A percentile compares a stretch with the other conserved stretches of the same genome.
phyloP scores from a whole-genome alignment of 2,888 invertebrate genomes.

The Phalangium opilio region DNA sequence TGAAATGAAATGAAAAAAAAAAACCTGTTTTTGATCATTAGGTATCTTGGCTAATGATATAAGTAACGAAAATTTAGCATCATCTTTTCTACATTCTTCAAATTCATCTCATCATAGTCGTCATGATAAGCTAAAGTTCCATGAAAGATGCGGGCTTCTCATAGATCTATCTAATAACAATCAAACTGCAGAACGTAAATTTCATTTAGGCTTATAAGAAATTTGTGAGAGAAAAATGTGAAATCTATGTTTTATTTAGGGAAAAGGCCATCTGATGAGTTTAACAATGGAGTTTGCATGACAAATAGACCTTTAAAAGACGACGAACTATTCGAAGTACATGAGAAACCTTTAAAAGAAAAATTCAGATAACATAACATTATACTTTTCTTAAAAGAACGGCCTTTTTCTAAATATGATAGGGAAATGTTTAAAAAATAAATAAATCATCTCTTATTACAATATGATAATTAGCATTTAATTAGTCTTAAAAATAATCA shows the following conservation, averaged over 20 bases:
- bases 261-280: constrained; percentile 74
- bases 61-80: constrained; percentile 21
- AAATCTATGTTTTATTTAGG: no score
- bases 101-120: not conserved
- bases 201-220: no score
- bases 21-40: constrained; percentile 15
- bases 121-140: constrained; percentile 58
- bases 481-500: no score
- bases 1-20: no score
- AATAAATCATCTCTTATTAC: no score
- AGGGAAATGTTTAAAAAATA: no score
- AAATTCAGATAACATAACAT: no score
- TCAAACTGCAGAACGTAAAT: constrained; percentile 57
- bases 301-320: constrained; percentile 72
- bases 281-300: constrained; percentile 92
- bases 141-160: constrained; percentile 70
- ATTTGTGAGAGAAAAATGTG: no score
- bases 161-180: constrained; percentile 67
- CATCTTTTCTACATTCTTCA: not conserved
- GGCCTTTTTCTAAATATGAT: no score
- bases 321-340: constrained; percentile 72
- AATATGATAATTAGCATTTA: no score
- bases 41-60: constrained; percentile 27
- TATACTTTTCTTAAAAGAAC: no score
- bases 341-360: not conserved